phyloP scores from a whole-genome alignment of 64 coral and sea anemone species.

The Porites lutea region DNA sequence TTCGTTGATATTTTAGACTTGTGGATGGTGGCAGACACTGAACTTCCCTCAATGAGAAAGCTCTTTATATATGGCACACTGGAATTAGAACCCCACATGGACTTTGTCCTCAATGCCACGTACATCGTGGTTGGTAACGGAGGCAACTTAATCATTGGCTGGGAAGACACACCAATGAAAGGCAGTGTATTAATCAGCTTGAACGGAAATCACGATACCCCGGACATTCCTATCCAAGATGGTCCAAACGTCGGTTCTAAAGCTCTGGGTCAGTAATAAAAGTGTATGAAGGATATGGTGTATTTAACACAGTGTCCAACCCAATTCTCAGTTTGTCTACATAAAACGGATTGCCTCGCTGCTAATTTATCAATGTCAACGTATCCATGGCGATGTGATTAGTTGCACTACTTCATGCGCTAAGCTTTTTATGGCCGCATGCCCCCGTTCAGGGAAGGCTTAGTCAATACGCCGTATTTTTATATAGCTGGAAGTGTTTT shows the following conservation, averaged over 20 bases:
- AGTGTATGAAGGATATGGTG: not conserved
- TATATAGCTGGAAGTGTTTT: too few relatives aligned
- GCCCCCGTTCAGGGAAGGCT: too few relatives aligned
- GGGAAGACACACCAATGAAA: slow-evolving; percentile 67
- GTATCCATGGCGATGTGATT: too few relatives aligned
- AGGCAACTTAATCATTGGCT: slow-evolving; percentile 82
- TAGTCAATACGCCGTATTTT: too few relatives aligned
- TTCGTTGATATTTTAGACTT: slow-evolving; percentile 37
- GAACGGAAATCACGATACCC: slow-evolving; percentile 66
- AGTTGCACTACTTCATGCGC: too few relatives aligned
- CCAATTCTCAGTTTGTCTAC: too few relatives aligned
- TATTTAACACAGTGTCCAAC: not conserved
- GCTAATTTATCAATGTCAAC: too few relatives aligned
- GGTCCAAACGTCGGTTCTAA: slow-evolving; percentile 81
- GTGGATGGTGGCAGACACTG: slow-evolving; percentile 87
- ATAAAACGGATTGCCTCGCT: too few relatives aligned
- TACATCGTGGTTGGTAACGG: slow-evolving; percentile 59
- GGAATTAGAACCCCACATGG: slow-evolving; percentile 65
- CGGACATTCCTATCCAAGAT: slow-evolving; percentile 58
- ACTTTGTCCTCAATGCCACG: slow-evolving; percentile 79
- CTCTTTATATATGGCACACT: slow-evolving; percentile 76
- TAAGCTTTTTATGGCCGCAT: too few relatives aligned
- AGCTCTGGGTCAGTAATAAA: slow-evolving; percentile 47
- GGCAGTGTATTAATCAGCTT: slow-evolving; percentile 58
- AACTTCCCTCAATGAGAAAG: slow-evolving; percentile 56